A percentile compares a stretch with the other conserved stretches of the same genome.
Conservation (phyloP, 2,888 invertebrate genomes). For the Ecdyonurus torrentis region DNA sequence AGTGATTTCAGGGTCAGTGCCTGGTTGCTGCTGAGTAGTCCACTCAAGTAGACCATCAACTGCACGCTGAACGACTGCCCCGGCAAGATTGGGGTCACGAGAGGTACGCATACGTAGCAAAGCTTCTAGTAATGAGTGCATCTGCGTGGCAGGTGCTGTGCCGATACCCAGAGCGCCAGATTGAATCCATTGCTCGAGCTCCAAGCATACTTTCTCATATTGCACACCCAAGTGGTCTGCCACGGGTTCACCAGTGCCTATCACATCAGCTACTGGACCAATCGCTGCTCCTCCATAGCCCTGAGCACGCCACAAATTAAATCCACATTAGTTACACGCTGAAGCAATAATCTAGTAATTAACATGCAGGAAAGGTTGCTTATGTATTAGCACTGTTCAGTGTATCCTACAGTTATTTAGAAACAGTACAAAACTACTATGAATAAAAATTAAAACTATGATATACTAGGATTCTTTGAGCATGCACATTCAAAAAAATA, state of each 20-base stretch:
- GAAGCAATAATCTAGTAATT: too few relatives aligned
- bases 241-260: not conserved
- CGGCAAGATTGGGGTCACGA: not conserved
- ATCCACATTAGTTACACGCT: too few relatives aligned
- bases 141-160: not conserved
- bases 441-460: too few relatives aligned
- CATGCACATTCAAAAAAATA: too few relatives aligned
- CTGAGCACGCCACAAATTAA: too few relatives aligned
- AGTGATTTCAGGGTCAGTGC: conserved; percentile 29
- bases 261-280: not conserved
- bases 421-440: too few relatives aligned
- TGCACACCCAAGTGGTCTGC: not conserved
- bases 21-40: conserved; percentile 31
- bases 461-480: too few relatives aligned
- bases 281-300: not conserved
- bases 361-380: too few relatives aligned
- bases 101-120: not conserved
- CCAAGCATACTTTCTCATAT: not conserved
- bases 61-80: not conserved
- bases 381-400: too few relatives aligned
- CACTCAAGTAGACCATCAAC: not conserved
- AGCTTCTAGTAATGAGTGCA: not conserved
- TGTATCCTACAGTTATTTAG: too few relatives aligned
- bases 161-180: not conserved
- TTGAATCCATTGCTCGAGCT: not conserved